These are phyloP conservation scores for Phragmatobia fuliginosa DNA, from an alignment of 2,888 invertebrate genomes.

Conservation along the genomic window DNA sequence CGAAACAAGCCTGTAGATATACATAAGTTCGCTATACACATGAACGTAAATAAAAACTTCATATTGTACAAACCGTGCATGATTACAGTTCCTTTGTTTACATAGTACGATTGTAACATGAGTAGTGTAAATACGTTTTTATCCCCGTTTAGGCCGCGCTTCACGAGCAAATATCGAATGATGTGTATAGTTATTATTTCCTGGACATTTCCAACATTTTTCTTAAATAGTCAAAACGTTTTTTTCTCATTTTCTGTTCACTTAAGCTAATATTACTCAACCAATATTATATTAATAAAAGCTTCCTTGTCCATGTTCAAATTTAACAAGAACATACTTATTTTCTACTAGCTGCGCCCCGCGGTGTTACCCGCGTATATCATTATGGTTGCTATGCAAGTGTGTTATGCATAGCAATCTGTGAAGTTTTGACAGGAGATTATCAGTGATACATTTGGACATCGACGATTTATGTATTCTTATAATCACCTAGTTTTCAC, in stretches of 20 bases:
- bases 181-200: conserved; percentile 45
- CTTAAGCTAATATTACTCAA: not conserved
- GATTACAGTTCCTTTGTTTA: conserved; percentile 35
- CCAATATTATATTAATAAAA: not conserved
- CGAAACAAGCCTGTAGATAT: no score
- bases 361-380: no score
- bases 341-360: no score
- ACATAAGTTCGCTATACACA: no score
- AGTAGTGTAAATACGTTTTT: conserved; percentile 35
- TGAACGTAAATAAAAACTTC: conserved; percentile 44
- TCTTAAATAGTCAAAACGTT: not conserved
- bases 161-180: conserved; percentile 45
- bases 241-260: not conserved
- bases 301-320: not conserved
- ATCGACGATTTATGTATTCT: no score
- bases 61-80: conserved; percentile 29
- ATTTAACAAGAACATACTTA: not conserved
- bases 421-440: no score
- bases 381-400: no score
- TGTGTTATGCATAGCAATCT: no score
- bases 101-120: conserved; percentile 41
- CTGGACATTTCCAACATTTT: conserved; percentile 9
- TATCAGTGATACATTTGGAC: no score
- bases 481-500: no score
- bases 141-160: conserved; percentile 45